These are phyloP conservation scores for Chrysaora quinquecirrha DNA, from an alignment of 30 jellyfish, hydroid and myxozoan genomes.

Conservation along the genomic window DNA sequence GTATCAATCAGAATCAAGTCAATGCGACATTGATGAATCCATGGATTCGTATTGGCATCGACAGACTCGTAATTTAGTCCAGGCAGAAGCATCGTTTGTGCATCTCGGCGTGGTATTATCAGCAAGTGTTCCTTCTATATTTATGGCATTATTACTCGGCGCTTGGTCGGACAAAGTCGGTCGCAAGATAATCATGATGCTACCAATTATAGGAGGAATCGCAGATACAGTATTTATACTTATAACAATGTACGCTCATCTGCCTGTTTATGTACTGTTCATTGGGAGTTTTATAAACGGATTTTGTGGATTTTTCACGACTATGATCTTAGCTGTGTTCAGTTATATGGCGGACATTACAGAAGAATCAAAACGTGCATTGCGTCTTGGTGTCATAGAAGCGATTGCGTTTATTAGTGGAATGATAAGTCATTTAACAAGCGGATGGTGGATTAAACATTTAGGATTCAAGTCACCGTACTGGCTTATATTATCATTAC, in stretches of 20 bases:
- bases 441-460: constrained; percentile 99
- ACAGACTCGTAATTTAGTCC: constrained; percentile 72
- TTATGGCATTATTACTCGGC: constrained; percentile 94
- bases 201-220: constrained; percentile 94
- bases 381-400: constrained; percentile 87
- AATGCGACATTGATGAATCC: constrained; percentile 64
- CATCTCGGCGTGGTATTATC: constrained; percentile 91
- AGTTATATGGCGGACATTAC: constrained; percentile 94
- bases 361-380: constrained; percentile 86
- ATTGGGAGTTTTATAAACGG: constrained; percentile 94
- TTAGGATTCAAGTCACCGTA: constrained; percentile 97
- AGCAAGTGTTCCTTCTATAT: constrained; percentile 90
- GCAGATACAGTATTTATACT: constrained; percentile 77
- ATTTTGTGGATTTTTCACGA: constrained; percentile 92
- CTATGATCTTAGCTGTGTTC: constrained; percentile 95
- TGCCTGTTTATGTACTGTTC: constrained; percentile 82
- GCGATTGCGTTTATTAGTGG: constrained; percentile 97
- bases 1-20: constrained; percentile 79
- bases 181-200: constrained; percentile 75
- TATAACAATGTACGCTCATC: constrained; percentile 69
- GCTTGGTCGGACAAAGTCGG: constrained; percentile 99
- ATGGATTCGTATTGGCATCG: constrained; percentile 26
- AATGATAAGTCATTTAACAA: constrained; percentile 93
- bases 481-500: constrained; percentile 80
- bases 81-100: constrained; percentile 87